phyloP scores from a whole-genome alignment of 2,113 vertebrate species.

The Deroptyus accipitrinus region DNA sequence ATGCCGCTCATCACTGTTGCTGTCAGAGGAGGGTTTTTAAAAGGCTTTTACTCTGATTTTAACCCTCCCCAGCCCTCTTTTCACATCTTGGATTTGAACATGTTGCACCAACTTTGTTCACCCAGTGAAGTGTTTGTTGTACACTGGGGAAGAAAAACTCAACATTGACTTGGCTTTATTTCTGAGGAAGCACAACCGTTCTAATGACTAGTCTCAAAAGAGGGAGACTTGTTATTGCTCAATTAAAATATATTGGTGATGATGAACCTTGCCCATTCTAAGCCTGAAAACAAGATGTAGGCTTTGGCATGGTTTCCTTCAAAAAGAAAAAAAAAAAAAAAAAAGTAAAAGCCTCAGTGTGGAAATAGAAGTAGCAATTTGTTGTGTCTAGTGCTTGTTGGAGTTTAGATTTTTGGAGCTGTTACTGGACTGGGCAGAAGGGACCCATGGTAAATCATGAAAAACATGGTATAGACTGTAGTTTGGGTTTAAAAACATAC shows the following conservation, averaged over 20 bases:
- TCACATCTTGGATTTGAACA: not conserved
- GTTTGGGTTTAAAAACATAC: not conserved
- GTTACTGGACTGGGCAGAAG: not conserved
- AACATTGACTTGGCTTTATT: not conserved
- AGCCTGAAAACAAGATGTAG: not conserved
- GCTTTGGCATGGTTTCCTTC: not conserved
- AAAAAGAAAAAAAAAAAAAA: not conserved
- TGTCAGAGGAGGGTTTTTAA: not conserved
- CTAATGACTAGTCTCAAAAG: not conserved
- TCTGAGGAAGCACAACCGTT: not conserved
- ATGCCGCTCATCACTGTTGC: not conserved
- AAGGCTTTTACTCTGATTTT: not conserved
- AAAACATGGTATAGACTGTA: not conserved
- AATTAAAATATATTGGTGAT: not conserved
- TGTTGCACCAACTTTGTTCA: not conserved
- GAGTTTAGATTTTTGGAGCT: not conserved
- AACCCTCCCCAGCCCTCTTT: rapidly evolving
- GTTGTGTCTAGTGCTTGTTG: not conserved
- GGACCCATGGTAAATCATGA: not conserved
- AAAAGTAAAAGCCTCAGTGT: not conserved
- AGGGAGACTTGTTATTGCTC: conserved; percentile 1
- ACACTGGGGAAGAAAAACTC: not conserved
- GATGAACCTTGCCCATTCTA: not conserved
- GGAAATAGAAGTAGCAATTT: not conserved
- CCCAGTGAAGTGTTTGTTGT: rapidly evolving